These are phyloP conservation scores for Blera fallax DNA, from an alignment of 2,888 invertebrate genomes.

Conservation along the genomic window DNA sequence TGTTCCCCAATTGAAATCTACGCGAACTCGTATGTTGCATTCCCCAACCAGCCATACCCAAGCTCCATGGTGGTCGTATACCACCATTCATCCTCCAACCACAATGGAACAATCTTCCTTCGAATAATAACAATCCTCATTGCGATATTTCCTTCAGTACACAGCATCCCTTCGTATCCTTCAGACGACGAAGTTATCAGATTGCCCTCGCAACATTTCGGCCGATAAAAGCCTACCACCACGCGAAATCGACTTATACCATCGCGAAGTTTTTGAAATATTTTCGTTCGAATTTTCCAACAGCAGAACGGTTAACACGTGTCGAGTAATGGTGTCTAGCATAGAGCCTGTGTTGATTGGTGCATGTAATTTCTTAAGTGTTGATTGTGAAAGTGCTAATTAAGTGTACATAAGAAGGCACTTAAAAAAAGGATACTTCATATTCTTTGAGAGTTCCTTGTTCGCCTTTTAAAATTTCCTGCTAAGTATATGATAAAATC, in stretches of 20 bases:
- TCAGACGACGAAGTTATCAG: slow-evolving; percentile 45
- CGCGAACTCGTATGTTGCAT: not conserved
- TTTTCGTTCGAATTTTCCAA: slow-evolving; percentile 28
- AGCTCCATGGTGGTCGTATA: not conserved
- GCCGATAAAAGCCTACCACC: not conserved
- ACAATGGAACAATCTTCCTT: slow-evolving; percentile 26
- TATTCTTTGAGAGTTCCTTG: not conserved
- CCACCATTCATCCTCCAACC: slow-evolving; percentile 9
- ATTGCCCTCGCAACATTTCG: not conserved
- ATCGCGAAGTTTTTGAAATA: slow-evolving; percentile 17
- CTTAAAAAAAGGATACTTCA: slow-evolving; percentile 5
- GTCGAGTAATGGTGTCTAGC: slow-evolving; percentile 36
- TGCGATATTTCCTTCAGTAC: slow-evolving; percentile 42
- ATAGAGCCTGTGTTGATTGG: slow-evolving; percentile 37
- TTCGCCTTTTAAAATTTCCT: not conserved
- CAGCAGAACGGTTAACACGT: slow-evolving; percentile 44
- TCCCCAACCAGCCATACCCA: not conserved
- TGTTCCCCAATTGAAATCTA: not conserved
- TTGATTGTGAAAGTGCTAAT: slow-evolving; percentile 51
- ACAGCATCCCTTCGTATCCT: slow-evolving; percentile 64
- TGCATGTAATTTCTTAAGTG: slow-evolving; percentile 61
- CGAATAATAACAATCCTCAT: slow-evolving; percentile 52
- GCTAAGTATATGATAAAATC: slow-evolving; percentile 15
- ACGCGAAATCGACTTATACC: slow-evolving; percentile 20
- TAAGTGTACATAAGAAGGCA: slow-evolving; percentile 43